Evolutionary conservation across 2,797 vertebrate genomes (phyloP).

Genomic region (Alosa sapidissima): DNA sequence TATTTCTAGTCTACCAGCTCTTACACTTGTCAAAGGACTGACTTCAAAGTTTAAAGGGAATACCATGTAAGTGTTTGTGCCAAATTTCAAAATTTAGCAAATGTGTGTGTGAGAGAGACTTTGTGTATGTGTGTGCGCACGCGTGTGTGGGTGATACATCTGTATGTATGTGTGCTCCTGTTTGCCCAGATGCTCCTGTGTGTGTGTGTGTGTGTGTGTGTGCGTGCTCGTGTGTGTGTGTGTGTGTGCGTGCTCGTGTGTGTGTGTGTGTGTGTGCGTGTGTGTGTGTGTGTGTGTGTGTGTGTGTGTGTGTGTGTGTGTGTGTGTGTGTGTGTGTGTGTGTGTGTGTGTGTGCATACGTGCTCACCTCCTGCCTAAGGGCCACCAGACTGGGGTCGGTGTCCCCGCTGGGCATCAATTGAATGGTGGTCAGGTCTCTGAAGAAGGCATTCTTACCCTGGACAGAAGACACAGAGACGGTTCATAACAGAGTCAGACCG

Average conservation of each 20-base stretch:
- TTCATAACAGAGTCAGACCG: too few species aligned
- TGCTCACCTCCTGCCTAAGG: slow-evolving; percentile 82
- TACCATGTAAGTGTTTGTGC: not conserved
- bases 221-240: not conserved
- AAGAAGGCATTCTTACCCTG: slow-evolving; percentile 98
- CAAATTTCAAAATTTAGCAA: not conserved
- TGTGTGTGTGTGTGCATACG: slow-evolving; percentile 27
- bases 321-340: slow-evolving; percentile 24
- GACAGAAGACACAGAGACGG: not conserved
- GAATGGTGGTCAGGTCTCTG: slow-evolving; percentile 92
- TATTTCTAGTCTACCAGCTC: not conserved
- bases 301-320: not conserved
- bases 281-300: not conserved
- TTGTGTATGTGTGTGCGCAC: not conserved
- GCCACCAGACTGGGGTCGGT: slow-evolving; percentile 86
- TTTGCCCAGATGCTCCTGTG: too few species aligned
- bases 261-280: not conserved
- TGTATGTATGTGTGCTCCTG: not conserved
- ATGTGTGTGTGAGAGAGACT: slow-evolving; percentile 11
- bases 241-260: too few species aligned
- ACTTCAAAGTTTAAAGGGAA: not conserved
- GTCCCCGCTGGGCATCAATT: slow-evolving; percentile 93
- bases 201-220: not conserved
- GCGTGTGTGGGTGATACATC: slow-evolving; percentile 39
- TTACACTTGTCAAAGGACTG: not conserved